Evolutionary conservation across 2,888 invertebrate genomes (phyloP), one percentile per base, ranked within the genome.

Genomic region (Sycophila texana): DNA sequence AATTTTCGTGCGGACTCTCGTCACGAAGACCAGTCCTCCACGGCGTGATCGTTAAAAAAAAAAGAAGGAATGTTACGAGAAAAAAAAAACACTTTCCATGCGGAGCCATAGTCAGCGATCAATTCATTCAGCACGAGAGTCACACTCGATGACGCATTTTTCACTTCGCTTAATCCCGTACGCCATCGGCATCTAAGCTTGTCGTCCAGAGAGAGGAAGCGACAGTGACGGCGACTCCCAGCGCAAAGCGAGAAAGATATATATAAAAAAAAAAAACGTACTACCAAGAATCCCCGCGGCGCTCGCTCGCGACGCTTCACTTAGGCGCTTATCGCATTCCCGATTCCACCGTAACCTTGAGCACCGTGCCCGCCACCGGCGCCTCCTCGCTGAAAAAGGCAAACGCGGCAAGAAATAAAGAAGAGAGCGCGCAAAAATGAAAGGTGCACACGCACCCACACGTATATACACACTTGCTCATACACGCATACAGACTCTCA

Each of bases 81-180:
- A 39, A 12, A 74, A 61, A n/a, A 20, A 74, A 30, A 13, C 39
- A 47, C 61, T 63, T 55, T 61, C 70, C 55, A 53, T 53, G 57
- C 65, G 5, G 0, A n/a, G 1, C 13, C 4, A 18, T 16, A 30
- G 1, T 1, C 18, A n/a, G 49, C 7, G 12, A 22, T 4, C 30
- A 65, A 65, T 3, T 67, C 53, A 66, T 55, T 75, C 71, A 60
- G 74, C 39, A 57, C n/a, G 71, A 22, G 16, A 79, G 55, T 71
- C 79, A 73, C 71, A 70, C 65, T 47, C 49, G 71, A 71, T 79
- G 74, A 75, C 71, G 79, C 71, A 75, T 66, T 79, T 79, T 79
- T 71, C 66, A 65, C 74, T 51, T 65, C 57, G 49, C 57, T 71
- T 39, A 65, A 57, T 71, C 65, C 47, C 26, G 49, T 47, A 55